A percentile compares a stretch with the other conserved stretches of the same genome.
Conservation (phyloP, 2,113 vertebrate species). For the Leucopsar rothschildi region DNA sequence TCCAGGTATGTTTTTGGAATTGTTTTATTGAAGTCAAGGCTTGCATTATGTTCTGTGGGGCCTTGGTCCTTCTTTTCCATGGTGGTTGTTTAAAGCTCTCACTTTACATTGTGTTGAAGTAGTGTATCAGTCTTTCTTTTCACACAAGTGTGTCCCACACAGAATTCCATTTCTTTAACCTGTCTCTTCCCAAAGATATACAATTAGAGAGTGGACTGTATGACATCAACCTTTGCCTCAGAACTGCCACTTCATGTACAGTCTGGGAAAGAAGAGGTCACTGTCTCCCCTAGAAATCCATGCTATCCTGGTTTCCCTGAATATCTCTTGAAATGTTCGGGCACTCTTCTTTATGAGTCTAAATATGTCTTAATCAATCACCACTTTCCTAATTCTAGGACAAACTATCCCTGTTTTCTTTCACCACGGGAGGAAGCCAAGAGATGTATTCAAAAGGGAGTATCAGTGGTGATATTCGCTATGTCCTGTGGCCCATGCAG, state of each 20-base stretch:
- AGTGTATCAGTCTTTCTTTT: background rate
- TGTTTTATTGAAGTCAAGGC: background rate
- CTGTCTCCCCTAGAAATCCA: background rate
- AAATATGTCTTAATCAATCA: background rate
- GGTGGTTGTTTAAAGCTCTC: background rate
- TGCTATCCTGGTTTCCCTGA: background rate
- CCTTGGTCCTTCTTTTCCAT: background rate
- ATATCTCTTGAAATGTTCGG: background rate
- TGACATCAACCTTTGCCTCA: background rate
- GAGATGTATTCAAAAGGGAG: slow-evolving; percentile 39
- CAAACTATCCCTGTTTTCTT: slow-evolving; percentile 72
- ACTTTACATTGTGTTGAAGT: background rate
- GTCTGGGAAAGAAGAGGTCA: background rate
- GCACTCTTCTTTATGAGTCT: background rate
- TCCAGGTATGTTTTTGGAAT: slow-evolving; percentile 62
- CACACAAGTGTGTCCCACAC: background rate
- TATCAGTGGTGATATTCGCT: slow-evolving; percentile 55
- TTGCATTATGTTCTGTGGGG: background rate
- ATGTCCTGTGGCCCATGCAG: slow-evolving; percentile 77
- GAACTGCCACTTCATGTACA: background rate
- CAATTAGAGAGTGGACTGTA: too few species aligned
- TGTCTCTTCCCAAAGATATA: background rate
- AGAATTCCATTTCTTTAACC: background rate
- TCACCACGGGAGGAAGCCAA: slow-evolving; percentile 66
- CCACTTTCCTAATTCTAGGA: slow-evolving; percentile 33